Evolutionary conservation across 2,888 invertebrate genomes (phyloP).

Genomic region (Hipparchia sbordonii): DNA sequence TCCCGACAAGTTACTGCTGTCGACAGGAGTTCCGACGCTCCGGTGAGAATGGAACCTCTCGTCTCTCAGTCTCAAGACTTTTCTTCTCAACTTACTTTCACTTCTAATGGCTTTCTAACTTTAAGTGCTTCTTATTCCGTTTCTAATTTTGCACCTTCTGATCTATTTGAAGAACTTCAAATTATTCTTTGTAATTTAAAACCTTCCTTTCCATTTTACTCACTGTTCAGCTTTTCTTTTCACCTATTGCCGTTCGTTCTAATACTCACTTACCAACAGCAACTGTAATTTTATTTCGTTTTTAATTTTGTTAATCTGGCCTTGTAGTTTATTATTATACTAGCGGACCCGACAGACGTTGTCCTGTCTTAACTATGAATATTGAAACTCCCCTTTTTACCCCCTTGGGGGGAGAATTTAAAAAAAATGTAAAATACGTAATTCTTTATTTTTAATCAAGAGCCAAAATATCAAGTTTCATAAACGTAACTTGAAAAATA

Average conservation of each 20-base stretch:
- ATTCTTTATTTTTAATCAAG: too few relatives aligned
- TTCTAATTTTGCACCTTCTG: background rate
- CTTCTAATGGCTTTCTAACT: background rate
- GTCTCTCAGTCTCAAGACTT: background rate
- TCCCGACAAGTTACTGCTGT: conserved; percentile 84
- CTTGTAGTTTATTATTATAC: too few relatives aligned
- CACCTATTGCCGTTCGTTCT: background rate
- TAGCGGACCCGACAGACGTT: too few relatives aligned
- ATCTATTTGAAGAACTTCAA: background rate
- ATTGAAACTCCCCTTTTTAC: too few relatives aligned
- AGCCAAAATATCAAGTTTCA: too few relatives aligned
- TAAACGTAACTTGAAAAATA: too few relatives aligned
- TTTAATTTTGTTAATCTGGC: too few relatives aligned
- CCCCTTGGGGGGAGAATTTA: too few relatives aligned
- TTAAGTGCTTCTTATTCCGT: background rate
- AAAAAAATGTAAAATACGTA: too few relatives aligned
- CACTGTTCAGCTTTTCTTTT: background rate
- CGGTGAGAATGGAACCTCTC: conserved; percentile 76
- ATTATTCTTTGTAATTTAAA: background rate
- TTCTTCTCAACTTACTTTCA: conserved; percentile 3
- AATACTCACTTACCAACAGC: too few relatives aligned
- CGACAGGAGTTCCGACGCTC: conserved; percentile 89
- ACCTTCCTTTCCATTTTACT: background rate
- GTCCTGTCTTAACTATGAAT: too few relatives aligned
- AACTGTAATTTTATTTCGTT: too few relatives aligned